Evolutionary conservation across 2,113 vertebrate genomes (phyloP).

Genomic region (Tichodroma muraria): DNA sequence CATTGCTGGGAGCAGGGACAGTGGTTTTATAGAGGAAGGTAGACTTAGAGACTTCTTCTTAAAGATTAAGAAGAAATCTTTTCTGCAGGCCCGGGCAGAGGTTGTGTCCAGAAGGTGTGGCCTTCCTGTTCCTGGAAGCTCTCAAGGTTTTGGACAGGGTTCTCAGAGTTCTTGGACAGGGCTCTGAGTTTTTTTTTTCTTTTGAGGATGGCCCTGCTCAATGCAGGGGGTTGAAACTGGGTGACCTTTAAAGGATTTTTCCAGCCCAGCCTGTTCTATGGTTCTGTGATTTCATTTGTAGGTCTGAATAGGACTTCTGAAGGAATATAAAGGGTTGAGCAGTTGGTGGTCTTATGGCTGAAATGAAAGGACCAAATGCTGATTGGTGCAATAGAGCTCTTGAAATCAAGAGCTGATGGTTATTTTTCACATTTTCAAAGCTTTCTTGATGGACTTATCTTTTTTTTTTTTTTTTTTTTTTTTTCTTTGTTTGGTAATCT

Average conservation of each 20-base stretch:
- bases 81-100: rapidly evolving
- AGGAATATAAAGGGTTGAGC: not conserved
- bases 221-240: not conserved
- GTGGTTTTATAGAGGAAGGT: not conserved
- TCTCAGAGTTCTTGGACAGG: not conserved
- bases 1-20: not conserved
- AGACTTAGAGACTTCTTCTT: too few species aligned
- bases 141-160: not conserved
- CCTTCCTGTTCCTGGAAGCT: not conserved
- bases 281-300: not conserved
- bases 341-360: not conserved
- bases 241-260: not conserved
- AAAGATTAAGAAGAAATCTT: not conserved
- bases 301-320: not conserved
- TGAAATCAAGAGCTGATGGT: not conserved
- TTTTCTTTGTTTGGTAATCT: not conserved
- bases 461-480: not conserved
- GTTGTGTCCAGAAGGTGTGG: too few species aligned
- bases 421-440: not conserved
- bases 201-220: not conserved
- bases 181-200: too few species aligned
- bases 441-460: not conserved
- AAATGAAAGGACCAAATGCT: not conserved
- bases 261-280: not conserved
- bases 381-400: not conserved